A percentile compares a stretch with the other conserved stretches of the same genome.
phyloP scores from a whole-genome alignment of 2,797 vertebrate species.

The Acanthornis magna region DNA sequence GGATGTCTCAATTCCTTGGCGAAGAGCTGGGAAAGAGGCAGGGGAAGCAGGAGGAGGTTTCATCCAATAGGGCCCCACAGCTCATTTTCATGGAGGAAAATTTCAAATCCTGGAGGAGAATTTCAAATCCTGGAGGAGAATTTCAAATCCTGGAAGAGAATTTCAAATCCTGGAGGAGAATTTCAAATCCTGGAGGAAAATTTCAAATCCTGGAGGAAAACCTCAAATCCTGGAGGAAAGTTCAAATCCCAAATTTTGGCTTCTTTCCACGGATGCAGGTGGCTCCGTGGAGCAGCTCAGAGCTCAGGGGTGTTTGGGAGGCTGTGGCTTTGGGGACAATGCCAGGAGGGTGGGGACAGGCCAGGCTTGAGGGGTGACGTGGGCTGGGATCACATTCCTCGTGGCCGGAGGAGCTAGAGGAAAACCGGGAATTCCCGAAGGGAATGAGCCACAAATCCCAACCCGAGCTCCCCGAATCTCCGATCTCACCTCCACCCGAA shows the following conservation, averaged over 20 bases:
- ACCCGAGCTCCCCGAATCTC: background rate
- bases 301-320: background rate
- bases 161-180: too few relatives aligned
- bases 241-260: too few relatives aligned
- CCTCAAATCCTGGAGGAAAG: too few relatives aligned
- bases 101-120: background rate
- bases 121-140: too few relatives aligned
- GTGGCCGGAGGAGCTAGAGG: background rate
- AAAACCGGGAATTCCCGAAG: background rate
- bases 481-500: too few relatives aligned
- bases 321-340: rapidly evolving
- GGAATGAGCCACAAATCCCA: background rate
- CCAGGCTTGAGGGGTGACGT: background rate
- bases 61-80: background rate
- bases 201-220: too few relatives aligned
- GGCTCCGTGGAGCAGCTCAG: background rate
- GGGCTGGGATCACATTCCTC: background rate
- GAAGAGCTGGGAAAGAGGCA: background rate
- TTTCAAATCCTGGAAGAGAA: too few relatives aligned
- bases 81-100: background rate
- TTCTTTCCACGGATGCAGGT: too few relatives aligned
- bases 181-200: too few relatives aligned
- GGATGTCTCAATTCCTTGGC: background rate
- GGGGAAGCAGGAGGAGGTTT: background rate
- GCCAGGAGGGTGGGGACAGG: background rate